Base-by-base conservation (phyloP, 2,797 vertebrate genomes). In the Artibeus jamaicensis region DNA sequence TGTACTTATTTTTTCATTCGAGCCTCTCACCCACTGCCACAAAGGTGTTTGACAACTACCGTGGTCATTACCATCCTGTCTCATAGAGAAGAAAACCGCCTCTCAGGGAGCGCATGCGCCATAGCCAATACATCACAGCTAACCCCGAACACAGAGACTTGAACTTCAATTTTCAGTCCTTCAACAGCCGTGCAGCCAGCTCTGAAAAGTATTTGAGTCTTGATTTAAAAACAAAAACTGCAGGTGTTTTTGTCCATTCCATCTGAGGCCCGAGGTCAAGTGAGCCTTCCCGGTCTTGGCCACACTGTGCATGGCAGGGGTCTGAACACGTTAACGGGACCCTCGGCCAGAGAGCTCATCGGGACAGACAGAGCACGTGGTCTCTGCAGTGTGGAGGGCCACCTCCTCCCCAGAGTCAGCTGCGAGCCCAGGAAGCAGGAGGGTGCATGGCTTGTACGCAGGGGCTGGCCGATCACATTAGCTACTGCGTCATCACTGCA, bases 121-220 rank as follows among this genome's bases (percentile, higher is more conserved):
- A 3, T 5, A 15, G 24, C 9, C 10, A 6, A 0, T 0, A 0
- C 1, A 48, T 22, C 83, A 21, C 4, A 7, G 50, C 50, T n/a
- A 34, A 39, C 0, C 3, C 5, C 0, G 4, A 6, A 32, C 4
- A 6, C 24, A 26, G 50, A 86, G 42, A 37, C 32, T 14, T n/a
- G 24, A 57, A 34, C 18, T 76, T 21, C n/a, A 48, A 11, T 21
- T 55, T 65, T 39, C 53, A 2, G 19, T 57, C 46, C 37, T 65
- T 65, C 48, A 6, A 3, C 14, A 57, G 9, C 26, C 10, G 32
- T 8, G 19, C 24, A 26, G 50, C 42, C n/a, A 34, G 37, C 32
- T 71, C 37, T 9, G 22, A 15, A 9, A 55, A 62, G 3, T 14
- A 37, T 12, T 55, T 86, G 32, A 89, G 39, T 29, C 70, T 90